Conservation (phyloP, 30 jellyfish, hydroid and myxozoan species). For the Hydractinia symbiolongicarpus region DNA sequence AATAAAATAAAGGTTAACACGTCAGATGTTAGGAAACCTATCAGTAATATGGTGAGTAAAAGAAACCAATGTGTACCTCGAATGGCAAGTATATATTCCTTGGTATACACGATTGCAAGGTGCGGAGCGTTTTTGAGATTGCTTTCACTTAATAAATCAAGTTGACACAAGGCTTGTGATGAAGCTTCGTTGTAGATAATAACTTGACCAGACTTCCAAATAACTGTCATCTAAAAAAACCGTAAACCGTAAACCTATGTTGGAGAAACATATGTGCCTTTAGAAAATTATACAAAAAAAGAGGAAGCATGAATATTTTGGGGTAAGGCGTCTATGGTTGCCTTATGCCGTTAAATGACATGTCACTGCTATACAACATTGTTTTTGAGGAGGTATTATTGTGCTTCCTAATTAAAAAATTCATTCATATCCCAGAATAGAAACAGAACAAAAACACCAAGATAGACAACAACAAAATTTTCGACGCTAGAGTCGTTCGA, state of each 20-base stretch:
- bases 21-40: background rate
- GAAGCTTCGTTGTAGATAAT: conserved; percentile 6
- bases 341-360: no score
- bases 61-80: background rate
- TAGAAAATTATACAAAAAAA: background rate
- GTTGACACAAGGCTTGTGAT: background rate
- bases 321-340: no score
- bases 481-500: no score
- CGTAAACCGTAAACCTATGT: background rate
- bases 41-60: background rate
- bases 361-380: no score
- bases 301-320: no score
- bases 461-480: no score
- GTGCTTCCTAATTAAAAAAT: no score
- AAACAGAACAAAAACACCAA: no score
- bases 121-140: background rate
- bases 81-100: background rate
- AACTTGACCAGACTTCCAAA: background rate
- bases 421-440: no score
- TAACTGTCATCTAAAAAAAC: background rate
- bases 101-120: background rate
- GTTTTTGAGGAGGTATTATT: no score
- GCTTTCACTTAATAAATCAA: background rate
- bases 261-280: background rate
- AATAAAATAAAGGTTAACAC: background rate